A percentile compares a stretch with the other conserved stretches of the same genome.
These are phyloP conservation scores for Sebastes hopkinsi DNA, from an alignment of 2,797 vertebrate genomes.

Conservation along the genomic window DNA sequence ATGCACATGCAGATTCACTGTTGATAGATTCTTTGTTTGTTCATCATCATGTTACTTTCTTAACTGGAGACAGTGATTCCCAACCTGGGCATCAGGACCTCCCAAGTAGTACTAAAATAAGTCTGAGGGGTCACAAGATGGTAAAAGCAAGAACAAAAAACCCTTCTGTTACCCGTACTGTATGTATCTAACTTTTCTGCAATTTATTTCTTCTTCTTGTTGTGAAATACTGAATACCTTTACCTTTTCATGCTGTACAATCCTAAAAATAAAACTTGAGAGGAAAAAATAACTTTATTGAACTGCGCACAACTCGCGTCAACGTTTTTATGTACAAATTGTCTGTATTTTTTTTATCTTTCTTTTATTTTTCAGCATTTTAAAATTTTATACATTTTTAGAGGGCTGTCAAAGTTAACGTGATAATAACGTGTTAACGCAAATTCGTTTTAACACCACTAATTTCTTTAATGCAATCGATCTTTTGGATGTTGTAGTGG, in stretches of 20 bases:
- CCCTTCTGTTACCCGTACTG: not conserved
- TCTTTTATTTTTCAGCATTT: not conserved
- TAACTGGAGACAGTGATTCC: not conserved
- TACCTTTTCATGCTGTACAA: not conserved
- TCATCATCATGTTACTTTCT: not conserved
- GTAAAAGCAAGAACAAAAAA: not conserved
- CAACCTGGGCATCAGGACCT: not conserved
- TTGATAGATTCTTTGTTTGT: not conserved
- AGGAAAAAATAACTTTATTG: not conserved
- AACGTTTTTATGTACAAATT: not conserved
- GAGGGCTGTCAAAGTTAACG: too few species aligned
- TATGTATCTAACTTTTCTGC: not conserved
- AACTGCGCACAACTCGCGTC: not conserved
- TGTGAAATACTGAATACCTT: not conserved
- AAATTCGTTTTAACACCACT: too few species aligned
- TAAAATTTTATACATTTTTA: not conserved
- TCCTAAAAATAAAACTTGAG: not conserved
- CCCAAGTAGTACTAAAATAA: not conserved
- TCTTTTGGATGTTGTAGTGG: too few species aligned
- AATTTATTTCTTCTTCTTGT: not conserved
- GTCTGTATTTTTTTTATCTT: not conserved
- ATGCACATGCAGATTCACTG: not conserved
- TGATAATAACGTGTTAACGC: too few species aligned
- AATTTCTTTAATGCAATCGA: too few species aligned
- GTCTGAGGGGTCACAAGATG: not conserved